These are phyloP conservation scores for Bactericera cockerelli DNA, from an alignment of 1,140 invertebrate genomes.

Conservation along the genomic window DNA sequence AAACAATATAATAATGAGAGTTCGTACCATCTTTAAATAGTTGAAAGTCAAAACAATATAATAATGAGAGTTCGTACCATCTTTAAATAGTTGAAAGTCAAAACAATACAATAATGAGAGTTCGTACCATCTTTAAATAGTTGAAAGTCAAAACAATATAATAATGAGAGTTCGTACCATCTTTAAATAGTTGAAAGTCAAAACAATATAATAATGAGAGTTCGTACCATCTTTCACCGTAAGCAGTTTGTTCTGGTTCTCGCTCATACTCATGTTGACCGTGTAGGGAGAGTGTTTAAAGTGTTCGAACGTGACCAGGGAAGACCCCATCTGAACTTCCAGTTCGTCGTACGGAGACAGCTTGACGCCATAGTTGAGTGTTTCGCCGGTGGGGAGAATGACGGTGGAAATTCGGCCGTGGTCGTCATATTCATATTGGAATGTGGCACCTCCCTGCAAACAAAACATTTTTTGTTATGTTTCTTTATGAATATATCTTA, in stretches of 20 bases:
- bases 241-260: slow-evolving; percentile 24
- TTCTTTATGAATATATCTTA: too few relatives aligned
- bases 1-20: too few relatives aligned
- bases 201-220: too few relatives aligned
- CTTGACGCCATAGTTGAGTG: slow-evolving; percentile 53
- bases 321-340: slow-evolving; percentile 37
- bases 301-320: slow-evolving; percentile 1
- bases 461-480: slow-evolving; percentile 13
- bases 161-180: too few relatives aligned
- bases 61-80: too few relatives aligned
- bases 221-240: slow-evolving; percentile 24
- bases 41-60: too few relatives aligned
- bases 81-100: too few relatives aligned
- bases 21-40: too few relatives aligned
- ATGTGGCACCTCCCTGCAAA: slow-evolving; percentile 61
- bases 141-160: too few relatives aligned
- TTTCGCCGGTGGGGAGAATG: slow-evolving; percentile 78
- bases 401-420: slow-evolving; percentile 67
- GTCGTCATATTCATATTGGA: slow-evolving; percentile 76
- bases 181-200: too few relatives aligned
- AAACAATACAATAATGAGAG: too few relatives aligned
- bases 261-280: slow-evolving; percentile 24
- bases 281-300: slow-evolving; percentile 11
- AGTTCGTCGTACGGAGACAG: slow-evolving; percentile 56
- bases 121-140: too few relatives aligned